Conservation (phyloP, 1,140 invertebrate genomes). For the Atta colombica region DNA sequence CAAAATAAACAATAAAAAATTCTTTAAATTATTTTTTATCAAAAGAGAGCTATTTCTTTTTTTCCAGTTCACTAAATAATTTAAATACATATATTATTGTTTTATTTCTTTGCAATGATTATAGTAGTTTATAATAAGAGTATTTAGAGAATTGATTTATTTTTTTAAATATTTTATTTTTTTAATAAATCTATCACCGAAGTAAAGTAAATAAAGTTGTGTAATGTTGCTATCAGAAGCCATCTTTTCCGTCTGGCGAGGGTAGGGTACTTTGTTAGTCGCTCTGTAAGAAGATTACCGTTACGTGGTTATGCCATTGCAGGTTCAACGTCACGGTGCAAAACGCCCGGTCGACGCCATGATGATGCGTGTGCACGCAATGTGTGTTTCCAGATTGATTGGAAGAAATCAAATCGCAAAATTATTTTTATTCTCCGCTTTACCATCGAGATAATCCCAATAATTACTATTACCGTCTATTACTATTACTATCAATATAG, state of each 20-base stretch:
- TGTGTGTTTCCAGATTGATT: conserved; percentile 20
- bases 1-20: background rate
- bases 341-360: conserved; percentile 29
- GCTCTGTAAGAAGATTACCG: conserved; percentile 73
- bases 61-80: background rate
- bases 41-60: background rate
- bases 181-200: background rate
- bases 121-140: background rate
- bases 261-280: conserved; percentile 58
- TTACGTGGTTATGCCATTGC: conserved; percentile 73
- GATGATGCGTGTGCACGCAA: conserved; percentile 22
- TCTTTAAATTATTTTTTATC: background rate
- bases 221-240: conserved; percentile 3
- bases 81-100: conserved; percentile 3
- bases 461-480: no score
- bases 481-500: no score
- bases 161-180: background rate
- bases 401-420: background rate
- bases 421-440: background rate
- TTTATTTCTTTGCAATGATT: background rate
- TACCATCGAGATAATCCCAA: background rate
- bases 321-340: conserved; percentile 73
- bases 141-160: background rate
- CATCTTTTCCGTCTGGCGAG: conserved; percentile 2
- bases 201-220: background rate